Conservation (phyloP, 2,888 invertebrate genomes). For the Xylota sylvarum region DNA sequence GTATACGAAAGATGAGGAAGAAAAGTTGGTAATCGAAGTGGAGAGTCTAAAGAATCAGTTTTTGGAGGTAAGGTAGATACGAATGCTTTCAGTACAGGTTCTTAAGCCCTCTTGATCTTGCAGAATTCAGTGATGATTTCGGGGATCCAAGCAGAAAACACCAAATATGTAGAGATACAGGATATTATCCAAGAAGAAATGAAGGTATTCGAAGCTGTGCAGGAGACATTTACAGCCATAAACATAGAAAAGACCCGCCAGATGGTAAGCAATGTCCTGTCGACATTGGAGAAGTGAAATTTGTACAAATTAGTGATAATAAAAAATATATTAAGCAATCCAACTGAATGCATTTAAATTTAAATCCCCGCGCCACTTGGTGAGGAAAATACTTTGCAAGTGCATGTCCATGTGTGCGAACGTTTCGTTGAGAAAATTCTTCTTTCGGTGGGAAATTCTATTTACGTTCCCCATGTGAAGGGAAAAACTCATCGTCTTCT, state of each 20-base stretch:
- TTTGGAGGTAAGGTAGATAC: conserved; percentile 78
- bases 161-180: conserved; percentile 74
- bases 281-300: conserved; percentile 33
- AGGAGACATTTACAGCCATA: conserved; percentile 75
- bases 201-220: conserved; percentile 71
- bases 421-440: conserved; percentile 73
- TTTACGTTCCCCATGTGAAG: conserved; percentile 66
- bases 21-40: conserved; percentile 75
- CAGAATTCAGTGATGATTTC: conserved; percentile 79
- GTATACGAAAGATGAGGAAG: conserved; percentile 79
- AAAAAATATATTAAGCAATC: conserved; percentile 18
- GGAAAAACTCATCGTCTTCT: conserved; percentile 59
- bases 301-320: background rate
- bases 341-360: conserved; percentile 44
- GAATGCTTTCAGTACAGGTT: background rate
- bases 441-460: conserved; percentile 72
- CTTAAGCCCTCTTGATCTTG: conserved; percentile 4
- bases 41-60: conserved; percentile 78
- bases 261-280: conserved; percentile 41
- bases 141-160: conserved; percentile 78
- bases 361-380: conserved; percentile 38
- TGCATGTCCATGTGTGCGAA: conserved; percentile 25
- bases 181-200: conserved; percentile 76
- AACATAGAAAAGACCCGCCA: conserved; percentile 69
- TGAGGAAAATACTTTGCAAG: conserved; percentile 22